These are phyloP conservation scores for Rhizoglyphus robini DNA, from an alignment of 1,140 invertebrate genomes.

Conservation along the genomic window DNA sequence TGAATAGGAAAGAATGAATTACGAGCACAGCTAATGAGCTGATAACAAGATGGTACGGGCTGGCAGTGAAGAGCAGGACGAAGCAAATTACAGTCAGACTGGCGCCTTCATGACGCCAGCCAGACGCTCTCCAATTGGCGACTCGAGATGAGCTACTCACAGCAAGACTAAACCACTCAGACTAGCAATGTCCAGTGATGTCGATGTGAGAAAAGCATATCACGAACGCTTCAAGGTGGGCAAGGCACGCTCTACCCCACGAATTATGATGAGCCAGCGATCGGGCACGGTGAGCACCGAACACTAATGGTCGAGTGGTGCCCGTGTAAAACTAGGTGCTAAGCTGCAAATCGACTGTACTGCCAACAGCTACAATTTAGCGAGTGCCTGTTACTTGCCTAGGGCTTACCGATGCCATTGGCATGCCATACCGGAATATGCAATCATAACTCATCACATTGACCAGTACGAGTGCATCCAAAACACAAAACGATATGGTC, in stretches of 20 bases:
- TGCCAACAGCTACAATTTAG: background rate
- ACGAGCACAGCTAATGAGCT: slow-evolving; percentile 3
- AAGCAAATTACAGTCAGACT: slow-evolving; percentile 15
- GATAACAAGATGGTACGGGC: slow-evolving; percentile 4
- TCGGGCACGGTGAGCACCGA: background rate
- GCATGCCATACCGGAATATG: background rate
- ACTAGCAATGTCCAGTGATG: background rate
- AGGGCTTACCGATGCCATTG: background rate
- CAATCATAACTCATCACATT: background rate
- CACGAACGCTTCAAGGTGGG: background rate
- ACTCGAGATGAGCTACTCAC: no score
- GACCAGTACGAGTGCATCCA: background rate
- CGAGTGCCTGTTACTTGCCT: slow-evolving; percentile 6
- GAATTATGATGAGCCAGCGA: slow-evolving; percentile 1
- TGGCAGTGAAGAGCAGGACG: slow-evolving; percentile 1
- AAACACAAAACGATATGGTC: background rate
- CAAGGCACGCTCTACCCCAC: background rate
- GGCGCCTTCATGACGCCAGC: slow-evolving; percentile 14
- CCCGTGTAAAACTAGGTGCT: slow-evolving; percentile 10
- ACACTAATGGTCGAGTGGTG: background rate
- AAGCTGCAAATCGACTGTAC: background rate
- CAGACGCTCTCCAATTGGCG: background rate
- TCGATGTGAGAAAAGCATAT: slow-evolving; percentile 13
- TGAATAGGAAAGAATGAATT: slow-evolving; percentile 8
- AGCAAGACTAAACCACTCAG: no score